Conservation (phyloP, 2,888 invertebrate species). For the Erebia epiphron region DNA sequence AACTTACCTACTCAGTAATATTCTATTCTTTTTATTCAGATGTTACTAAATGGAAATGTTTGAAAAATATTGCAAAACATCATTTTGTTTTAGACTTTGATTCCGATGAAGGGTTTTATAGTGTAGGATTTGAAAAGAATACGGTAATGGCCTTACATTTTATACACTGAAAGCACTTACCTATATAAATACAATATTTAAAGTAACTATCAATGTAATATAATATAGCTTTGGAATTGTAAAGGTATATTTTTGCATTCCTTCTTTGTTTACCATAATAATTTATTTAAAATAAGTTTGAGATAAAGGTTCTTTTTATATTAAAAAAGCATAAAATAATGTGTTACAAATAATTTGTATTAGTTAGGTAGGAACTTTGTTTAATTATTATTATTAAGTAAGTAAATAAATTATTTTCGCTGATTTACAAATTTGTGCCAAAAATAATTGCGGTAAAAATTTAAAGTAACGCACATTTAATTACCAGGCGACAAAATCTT, state of each 20-base stretch:
- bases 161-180: slow-evolving; percentile 2
- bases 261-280: slow-evolving; percentile 26
- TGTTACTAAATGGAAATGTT: no score
- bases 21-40: no score
- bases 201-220: slow-evolving; percentile 9
- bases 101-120: no score
- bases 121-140: neutral
- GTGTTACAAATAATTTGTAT: slow-evolving; percentile 15
- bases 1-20: neutral
- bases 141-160: neutral
- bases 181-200: neutral
- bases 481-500: slow-evolving; percentile 7
- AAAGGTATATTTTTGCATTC: slow-evolving; percentile 36
- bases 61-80: no score
- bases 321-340: neutral
- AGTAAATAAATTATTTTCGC: neutral
- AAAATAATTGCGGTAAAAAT: neutral
- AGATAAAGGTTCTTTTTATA: slow-evolving; percentile 18
- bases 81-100: no score
- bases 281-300: slow-evolving; percentile 24
- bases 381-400: neutral
- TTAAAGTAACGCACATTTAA: neutral
- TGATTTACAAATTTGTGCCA: neutral
- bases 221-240: slow-evolving; percentile 27
- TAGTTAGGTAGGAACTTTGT: neutral